Base-by-base conservation (phyloP, 2,888 invertebrate species). In the Nowickia ferox region DNA sequence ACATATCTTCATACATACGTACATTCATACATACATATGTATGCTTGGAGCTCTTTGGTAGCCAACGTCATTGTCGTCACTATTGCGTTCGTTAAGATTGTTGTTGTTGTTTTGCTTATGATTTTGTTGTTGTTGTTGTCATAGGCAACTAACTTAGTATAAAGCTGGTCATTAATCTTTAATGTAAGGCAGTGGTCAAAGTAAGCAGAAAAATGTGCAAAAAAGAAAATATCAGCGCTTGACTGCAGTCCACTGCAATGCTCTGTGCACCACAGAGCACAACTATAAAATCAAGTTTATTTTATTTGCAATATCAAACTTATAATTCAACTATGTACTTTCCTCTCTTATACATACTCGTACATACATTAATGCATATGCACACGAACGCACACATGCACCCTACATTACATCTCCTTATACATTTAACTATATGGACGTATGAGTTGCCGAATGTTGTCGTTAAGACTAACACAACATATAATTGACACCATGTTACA, bases 161-260 rank as follows among this genome's bases (percentile, higher is more conserved):
- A 77, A 59, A 76, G 72, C 79, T 86, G 86, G 86, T 86, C 86
- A 86, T 86, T 86, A 83, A 86, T 86, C 83, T 83, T 79, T 83
- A 80, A 86, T 83, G 79, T 83, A 86, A 83, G 83, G 83, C 86
- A 86, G 79, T 80, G 86, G 83, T 86, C 86, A 86, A 83, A 86
- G 74, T 80, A 61, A 83, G 72, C 79, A 80, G 83, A 86, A 86
- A 81, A 71, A 74, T 79, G 71, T 76, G 61, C 53, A 79, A 46
- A 53, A 61, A 6, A 61, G 38, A 63, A 46, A 72, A 63, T 61
- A 71, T 30, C 48, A 57, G 5, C 13, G 30, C 30, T 57, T 40
- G n/a, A 68, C 13, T 19, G 11, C 11, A 72, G 13, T 48, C 57
- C 48, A 44, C 11, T 78, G 74, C 59, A 72, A 22, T 61, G 19